Base-by-base conservation (phyloP, 2,797 vertebrate genomes). In the Hapalemur alaotrensis region DNA sequence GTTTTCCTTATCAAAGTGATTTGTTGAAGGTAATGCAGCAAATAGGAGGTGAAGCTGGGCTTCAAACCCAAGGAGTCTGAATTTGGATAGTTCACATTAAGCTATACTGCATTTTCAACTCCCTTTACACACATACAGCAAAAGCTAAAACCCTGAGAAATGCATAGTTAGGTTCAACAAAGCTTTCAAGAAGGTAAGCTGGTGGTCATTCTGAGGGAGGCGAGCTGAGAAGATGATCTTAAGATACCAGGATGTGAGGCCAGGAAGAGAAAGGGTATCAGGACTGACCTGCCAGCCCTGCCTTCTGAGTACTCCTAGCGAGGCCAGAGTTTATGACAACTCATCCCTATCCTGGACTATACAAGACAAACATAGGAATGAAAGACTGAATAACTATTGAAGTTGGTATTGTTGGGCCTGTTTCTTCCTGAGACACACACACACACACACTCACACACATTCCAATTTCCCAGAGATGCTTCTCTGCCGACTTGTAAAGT, bases 1-100 rank as follows among this genome's bases (percentile, higher is more conserved):
- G n/a, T n/a, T n/a, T n/a, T n/a, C n/a, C n/a, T n/a, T n/a, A 38
- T 38, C 38, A 38, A 38, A 38, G 15, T 88, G 30, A 82, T 65
- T 88, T 85, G 11, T 96, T 88, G 91, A 94, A 92, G 43, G 61
- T 48, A 92, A 70, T 65, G 38, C 18, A 80, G 12, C 20, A 70
- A 89, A 93, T 28, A 76, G 54, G 14, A 79, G 5, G n/a, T 88
- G 38, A 50, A 46, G 17, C 15, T 61, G 43, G 18, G n/a, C 50
- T 91, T 83, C 78, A 82, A 89, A 88, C 17, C 35, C 50, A 84
- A 94, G 48, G 52, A 83, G 41, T 86, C 79, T 70, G 23, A 92
- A 85, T 59, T 76, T 65, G 10, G 4, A 76, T 70, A 12, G 54
- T 41, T 83, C 54, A 70, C 63, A 65, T 80, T 91, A 79, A 81